Base-by-base conservation (phyloP, 2,888 invertebrate species). In the Erynnis tages region DNA sequence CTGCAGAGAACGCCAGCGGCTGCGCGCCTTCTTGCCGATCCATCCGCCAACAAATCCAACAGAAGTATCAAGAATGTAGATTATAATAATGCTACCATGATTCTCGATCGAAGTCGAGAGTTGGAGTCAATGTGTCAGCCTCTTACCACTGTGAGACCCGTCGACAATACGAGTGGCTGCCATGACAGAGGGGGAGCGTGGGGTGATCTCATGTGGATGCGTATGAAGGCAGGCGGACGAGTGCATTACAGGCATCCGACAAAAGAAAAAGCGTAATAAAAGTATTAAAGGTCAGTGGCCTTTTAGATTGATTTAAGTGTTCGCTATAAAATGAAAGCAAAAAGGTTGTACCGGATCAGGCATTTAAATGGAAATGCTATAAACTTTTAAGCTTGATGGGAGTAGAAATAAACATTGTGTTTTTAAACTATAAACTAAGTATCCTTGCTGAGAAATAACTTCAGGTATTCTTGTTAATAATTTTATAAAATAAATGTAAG, bases 21-120 rank as follows among this genome's bases (percentile, higher is more conserved):
- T 60, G 55, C 54, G 46, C 46, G 56, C 57, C 54, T 64, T 57
- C 55, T 59, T 56, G 62, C 63, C 55, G 71, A 85, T 74, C 65
- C 58, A 73, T 85, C 81, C 56, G 54, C 58, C 76, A 54, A 83
- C 78, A 57, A 65, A 76, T 84, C 81, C 65, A 62, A 66, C 65
- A 62, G 48, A 56, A 58, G 54, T 53, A 55, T 52, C 62, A 65
- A 68, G 57, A 72, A 65, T 65, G 67, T 62, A 70, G 63, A 73
- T 69, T n/a, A n/a, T n/a, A 60, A 64, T 68, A 72, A 72, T 70
- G 62, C 66, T 65, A 59, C 67, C 62, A 76, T 69, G 74, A 79
- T 75, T 69, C 78, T 76, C 67, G 68, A 67, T 69, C 66, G 67
- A 73, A 67, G 63, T 62, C 11, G 37, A 58, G 60, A 61, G 65